A percentile compares a stretch with the other conserved stretches of the same genome.
Conservation (phyloP, 2,113 vertebrate species). For the Stigmatopora nigra region DNA sequence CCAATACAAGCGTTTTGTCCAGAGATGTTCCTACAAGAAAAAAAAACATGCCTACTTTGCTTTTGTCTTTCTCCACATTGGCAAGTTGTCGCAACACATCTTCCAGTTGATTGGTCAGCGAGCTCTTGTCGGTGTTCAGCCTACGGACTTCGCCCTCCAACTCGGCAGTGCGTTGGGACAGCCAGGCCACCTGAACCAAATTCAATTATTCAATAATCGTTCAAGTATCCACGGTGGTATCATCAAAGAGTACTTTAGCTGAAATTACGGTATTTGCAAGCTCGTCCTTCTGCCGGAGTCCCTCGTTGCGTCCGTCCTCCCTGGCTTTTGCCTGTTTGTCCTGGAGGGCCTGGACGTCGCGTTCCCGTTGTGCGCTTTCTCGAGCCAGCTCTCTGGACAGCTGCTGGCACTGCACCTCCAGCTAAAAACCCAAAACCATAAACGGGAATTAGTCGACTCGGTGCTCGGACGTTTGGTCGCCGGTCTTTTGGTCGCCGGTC, state of each 20-base stretch:
- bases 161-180: constrained; percentile 75
- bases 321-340: constrained; percentile 73
- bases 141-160: constrained; percentile 75
- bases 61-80: constrained; percentile 72
- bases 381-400: constrained; percentile 76
- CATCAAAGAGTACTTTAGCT: not conserved
- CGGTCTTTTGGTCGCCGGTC: too few species aligned
- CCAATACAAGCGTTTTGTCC: constrained; percentile 11
- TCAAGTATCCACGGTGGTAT: too few species aligned
- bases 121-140: constrained; percentile 73
- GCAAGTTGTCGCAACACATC: constrained; percentile 71
- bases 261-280: constrained; percentile 70
- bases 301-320: constrained; percentile 69
- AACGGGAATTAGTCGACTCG: not conserved
- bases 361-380: constrained; percentile 74
- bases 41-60: constrained; percentile 66
- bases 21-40: too few species aligned
- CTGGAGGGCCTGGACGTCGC: constrained; percentile 68
- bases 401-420: constrained; percentile 79
- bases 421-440: constrained; percentile 58
- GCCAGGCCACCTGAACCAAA: constrained; percentile 67
- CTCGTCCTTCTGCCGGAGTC: constrained; percentile 73
- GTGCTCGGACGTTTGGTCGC: too few species aligned
- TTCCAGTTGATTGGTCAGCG: constrained; percentile 75
- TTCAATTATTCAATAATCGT: too few species aligned